Evolutionary conservation across 2,888 invertebrate genomes (phyloP).

Genomic region (Drosophila parthenogenetica): DNA sequence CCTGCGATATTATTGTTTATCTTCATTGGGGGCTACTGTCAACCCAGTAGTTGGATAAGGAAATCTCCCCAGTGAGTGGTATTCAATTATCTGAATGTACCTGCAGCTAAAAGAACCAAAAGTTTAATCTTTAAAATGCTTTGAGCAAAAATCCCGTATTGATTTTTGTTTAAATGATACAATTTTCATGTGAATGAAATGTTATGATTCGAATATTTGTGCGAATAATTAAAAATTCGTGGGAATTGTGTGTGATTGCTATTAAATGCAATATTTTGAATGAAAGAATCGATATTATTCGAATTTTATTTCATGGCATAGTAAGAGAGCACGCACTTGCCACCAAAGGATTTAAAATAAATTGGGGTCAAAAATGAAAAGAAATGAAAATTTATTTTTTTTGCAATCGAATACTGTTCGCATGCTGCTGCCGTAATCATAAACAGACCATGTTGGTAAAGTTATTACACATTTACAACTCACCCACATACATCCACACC

Average conservation of each 20-base stretch:
- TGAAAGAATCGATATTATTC: not conserved
- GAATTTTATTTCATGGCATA: not conserved
- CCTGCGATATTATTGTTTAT: slow-evolving; percentile 20
- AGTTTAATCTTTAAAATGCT: not conserved
- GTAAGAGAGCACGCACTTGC: not conserved
- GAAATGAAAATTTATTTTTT: no score
- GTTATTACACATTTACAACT: not conserved
- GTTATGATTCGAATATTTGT: not conserved
- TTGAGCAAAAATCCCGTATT: no score
- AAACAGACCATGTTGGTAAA: not conserved
- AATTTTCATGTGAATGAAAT: not conserved
- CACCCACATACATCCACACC: not conserved
- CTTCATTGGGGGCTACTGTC: slow-evolving; percentile 2
- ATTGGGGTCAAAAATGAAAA: no score
- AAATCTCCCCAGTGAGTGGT: slow-evolving; percentile 1
- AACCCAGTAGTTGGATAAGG: slow-evolving; percentile 4
- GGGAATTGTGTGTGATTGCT: not conserved
- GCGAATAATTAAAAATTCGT: not conserved
- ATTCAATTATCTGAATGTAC: slow-evolving; percentile 13
- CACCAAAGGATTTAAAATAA: no score
- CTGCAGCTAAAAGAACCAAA: not conserved
- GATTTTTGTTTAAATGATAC: no score
- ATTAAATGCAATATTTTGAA: not conserved
- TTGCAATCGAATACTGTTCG: not conserved
- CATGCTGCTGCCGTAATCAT: not conserved